Conservation (phyloP, 2,113 vertebrate genomes). For the Coracopsis vasa region DNA sequence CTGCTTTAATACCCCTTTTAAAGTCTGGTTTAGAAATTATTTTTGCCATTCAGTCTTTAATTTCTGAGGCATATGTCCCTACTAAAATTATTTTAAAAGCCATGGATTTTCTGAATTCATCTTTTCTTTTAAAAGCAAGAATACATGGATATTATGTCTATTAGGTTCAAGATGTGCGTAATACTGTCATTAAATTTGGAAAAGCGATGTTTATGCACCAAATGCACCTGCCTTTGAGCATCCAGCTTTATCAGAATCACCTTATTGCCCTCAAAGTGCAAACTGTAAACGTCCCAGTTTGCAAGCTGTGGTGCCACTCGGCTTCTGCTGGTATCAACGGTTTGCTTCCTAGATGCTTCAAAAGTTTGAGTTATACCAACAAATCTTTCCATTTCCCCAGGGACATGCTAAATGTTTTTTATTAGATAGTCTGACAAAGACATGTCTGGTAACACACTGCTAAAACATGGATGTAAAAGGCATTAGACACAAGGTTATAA, state of each 20-base stretch:
- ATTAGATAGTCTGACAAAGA: neutral
- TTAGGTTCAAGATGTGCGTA: neutral
- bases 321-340: neutral
- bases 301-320: neutral
- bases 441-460: neutral
- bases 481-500: neutral
- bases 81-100: neutral
- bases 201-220: neutral
- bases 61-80: neutral
- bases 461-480: neutral
- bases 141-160: neutral
- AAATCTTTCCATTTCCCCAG: neutral
- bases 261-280: neutral
- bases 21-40: neutral
- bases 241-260: neutral
- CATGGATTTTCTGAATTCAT: neutral
- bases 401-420: neutral
- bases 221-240: neutral
- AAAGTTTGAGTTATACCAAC: neutral
- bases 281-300: neutral
- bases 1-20: neutral
- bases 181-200: neutral
- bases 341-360: neutral
- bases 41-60: neutral
- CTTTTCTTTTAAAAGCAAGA: neutral